Base-by-base conservation (phyloP, 2,113 vertebrate species). In the Rhabdomys dilectus region DNA sequence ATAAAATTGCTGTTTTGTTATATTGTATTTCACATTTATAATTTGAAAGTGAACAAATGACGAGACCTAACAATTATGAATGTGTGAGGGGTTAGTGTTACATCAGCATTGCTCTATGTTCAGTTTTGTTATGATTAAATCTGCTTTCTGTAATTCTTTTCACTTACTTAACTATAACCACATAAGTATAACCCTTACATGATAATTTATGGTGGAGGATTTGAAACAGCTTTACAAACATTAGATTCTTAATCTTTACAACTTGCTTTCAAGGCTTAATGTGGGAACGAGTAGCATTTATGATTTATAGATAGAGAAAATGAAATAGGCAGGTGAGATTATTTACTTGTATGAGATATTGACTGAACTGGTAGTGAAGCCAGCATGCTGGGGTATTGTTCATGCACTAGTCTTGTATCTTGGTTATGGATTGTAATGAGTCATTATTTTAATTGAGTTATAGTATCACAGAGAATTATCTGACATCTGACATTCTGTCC, bases 311-410 rank as follows among this genome's bases (percentile, higher is more conserved):
- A 90, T 66, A 62, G 45, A 60, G 56, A 97, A 96, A 96, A 90
- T 88, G 90, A 97, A 97, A 97, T 81, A 97, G 96, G 88, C 96
- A 96, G 95, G 96, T 97, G 92, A 96, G 34, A 96, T 97, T 96
- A 96, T 96, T 97, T 96, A 95, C 90, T 95, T n/a, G 92, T 97
- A 95, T 96, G 93, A 72, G 93, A 84, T 96, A 98, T 97, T 94
- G 96, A 96, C 91, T 96, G 84, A 95, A 17, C 92, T 97, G 96
- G 97, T 93, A 96, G 95, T 77, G 80, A 94, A 96, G 95, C 96
- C 97, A 98, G 85, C 39, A 93, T 56, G 84, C 89, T 91, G 60
- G 78, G 91, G 78, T 89, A 75, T 85, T 89, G 24, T 73, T 96
- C 92, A 88, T 76, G 84, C 84, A 85, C 70, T 64, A 80, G 31